Evolutionary conservation across 2,888 invertebrate species (phyloP).

Genomic region (Smittia aterrima): DNA sequence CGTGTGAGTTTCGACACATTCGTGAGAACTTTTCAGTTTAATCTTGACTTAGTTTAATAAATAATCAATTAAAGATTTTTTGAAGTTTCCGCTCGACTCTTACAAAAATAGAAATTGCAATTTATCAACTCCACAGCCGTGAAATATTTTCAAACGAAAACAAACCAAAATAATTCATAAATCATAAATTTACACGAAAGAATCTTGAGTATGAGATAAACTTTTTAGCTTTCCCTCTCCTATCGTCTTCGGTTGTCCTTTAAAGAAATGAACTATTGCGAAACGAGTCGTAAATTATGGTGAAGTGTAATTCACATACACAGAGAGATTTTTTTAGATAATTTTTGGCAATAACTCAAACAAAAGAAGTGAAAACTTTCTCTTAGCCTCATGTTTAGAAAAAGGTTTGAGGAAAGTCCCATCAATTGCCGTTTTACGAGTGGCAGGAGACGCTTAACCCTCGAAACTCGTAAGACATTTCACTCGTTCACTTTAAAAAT

Average conservation of each 20-base stretch:
- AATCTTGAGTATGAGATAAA: neutral
- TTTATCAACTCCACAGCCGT: neutral
- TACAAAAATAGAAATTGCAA: neutral
- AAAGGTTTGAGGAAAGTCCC: constrained; percentile 32
- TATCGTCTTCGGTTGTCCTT: neutral
- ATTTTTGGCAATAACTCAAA: constrained; percentile 28
- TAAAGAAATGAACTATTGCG: constrained; percentile 9
- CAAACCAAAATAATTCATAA: constrained; percentile 30
- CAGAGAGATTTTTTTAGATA: neutral
- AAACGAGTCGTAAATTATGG: constrained; percentile 27
- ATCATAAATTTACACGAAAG: constrained; percentile 8
- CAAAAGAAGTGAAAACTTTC: constrained; percentile 12
- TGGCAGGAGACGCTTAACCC: neutral
- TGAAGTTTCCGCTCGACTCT: neutral
- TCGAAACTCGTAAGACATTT: neutral
- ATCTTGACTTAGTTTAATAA: neutral
- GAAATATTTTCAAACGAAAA: neutral
- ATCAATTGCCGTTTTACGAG: too few species aligned
- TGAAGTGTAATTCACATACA: neutral
- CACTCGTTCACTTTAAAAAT: neutral
- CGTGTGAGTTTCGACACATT: neutral
- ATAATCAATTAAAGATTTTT: neutral
- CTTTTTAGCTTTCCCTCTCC: neutral
- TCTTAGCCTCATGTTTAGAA: neutral
- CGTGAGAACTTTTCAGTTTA: neutral